Evolutionary conservation across 2,888 invertebrate species (phyloP), one percentile per base, ranked within the genome.

Genomic region (Zhuqinia jingwanae): DNA sequence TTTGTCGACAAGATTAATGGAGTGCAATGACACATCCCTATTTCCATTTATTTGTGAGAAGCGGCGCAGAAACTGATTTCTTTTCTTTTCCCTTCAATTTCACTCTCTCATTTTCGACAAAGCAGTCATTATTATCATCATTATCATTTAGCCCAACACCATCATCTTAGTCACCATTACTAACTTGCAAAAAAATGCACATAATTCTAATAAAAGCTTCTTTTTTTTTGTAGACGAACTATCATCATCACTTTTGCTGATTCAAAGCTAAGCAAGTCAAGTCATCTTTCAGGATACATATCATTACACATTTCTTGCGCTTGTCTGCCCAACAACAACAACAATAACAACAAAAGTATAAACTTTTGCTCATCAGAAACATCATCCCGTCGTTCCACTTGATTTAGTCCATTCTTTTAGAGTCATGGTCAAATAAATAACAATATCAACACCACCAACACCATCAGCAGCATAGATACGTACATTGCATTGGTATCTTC

Each of bases 21-120:
- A 45, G 68, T 84, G 84, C 58, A 84, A 78, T 84, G 84, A 84
- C 77, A 84, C 84, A 84, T 84, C 58, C 84, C 83, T 53, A 83
- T 83, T 83, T 83, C 65, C 83, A 83, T 83, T 83, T 83, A 76
- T 83, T 83, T 63, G 47, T 30, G 68, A 76, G 76, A 83, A 83
- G 68, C 53, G 36, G 56, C 53, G 75, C 76, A 83, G 76, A 83
- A 83, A 65, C 50, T 50, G n/a, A 13, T 13, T 50, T 50, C 20
- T 30, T 36, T 36, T 63, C 58, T 45, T 25, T 47, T 30, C 20
- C 50, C 68, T 42, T 80, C 56, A 45, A 15, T 25, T 15, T 50
- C 50, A 50, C 36, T 36, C 36, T 36, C 56, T 36, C 47, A 47
- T 73, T 47, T 73, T 73, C 50, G n/a, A 27, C 50, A 36, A 36